A percentile compares a stretch with the other conserved stretches of the same genome.
Evolutionary conservation across 2,113 vertebrate genomes (phyloP).

Genomic region (Forbesichthys agassizii): DNA sequence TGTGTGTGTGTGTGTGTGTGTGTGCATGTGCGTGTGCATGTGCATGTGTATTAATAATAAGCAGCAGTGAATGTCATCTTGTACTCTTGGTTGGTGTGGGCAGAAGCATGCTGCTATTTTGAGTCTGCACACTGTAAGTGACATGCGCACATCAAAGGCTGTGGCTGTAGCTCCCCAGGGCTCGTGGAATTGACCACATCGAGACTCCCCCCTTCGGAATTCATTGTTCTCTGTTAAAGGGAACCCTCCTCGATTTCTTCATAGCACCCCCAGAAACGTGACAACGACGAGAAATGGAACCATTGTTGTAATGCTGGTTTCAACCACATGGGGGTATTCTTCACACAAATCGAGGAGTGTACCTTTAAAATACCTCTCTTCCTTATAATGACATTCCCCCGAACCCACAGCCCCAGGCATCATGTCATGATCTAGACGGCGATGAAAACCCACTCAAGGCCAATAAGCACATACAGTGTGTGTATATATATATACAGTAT

Average conservation of each 20-base stretch:
- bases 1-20: constrained; percentile 14
- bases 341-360: too few relatives aligned
- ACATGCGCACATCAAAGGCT: constrained; percentile 22
- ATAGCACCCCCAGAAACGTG: too few relatives aligned
- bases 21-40: neutral
- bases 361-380: too few relatives aligned
- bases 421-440: too few relatives aligned
- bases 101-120: constrained; percentile 27
- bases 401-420: too few relatives aligned
- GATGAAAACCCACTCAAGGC: too few relatives aligned
- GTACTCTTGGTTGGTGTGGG: constrained; percentile 5
- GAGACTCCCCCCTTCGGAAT: neutral
- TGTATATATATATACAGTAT: too few relatives aligned
- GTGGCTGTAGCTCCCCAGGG: constrained; percentile 14
- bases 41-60: neutral
- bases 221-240: constrained; percentile 8
- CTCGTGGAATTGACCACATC: constrained; percentile 15
- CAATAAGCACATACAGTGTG: too few relatives aligned
- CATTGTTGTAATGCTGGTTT: too few relatives aligned
- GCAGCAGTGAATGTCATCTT: constrained; percentile 22
- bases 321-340: too few relatives aligned
- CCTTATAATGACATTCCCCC: too few relatives aligned
- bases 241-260: constrained; percentile 10
- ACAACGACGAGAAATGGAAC: too few relatives aligned
- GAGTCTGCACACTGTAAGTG: constrained; percentile 26